Evolutionary conservation across 1,140 invertebrate genomes (phyloP).

Genomic region (Lysiphlebus fabarum): DNA sequence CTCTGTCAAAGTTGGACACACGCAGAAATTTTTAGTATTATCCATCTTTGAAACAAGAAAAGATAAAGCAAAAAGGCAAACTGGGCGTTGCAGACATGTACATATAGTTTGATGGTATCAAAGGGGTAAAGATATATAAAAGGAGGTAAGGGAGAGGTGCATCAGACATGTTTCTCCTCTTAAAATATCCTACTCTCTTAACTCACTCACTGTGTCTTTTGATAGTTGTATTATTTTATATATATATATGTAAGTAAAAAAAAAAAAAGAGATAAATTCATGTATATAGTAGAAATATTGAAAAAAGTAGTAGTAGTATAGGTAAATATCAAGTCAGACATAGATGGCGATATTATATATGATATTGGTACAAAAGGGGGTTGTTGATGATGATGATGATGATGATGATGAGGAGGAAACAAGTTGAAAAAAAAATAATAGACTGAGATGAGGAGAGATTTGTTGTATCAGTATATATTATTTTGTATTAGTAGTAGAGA

Average conservation of each 20-base stretch:
- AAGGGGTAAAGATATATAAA: not conserved
- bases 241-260: constrained; percentile 11
- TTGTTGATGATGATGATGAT: too few species aligned
- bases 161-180: too few species aligned
- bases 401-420: not conserved
- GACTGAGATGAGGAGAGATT: not conserved
- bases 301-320: constrained; percentile 6
- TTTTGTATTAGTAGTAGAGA: not conserved
- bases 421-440: not conserved
- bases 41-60: not conserved
- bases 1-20: not conserved
- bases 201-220: too few species aligned
- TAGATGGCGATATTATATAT: not conserved
- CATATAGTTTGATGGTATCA: not conserved
- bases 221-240: too few species aligned
- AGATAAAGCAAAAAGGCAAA: constrained; percentile 10
- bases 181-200: too few species aligned
- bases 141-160: not conserved
- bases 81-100: constrained; percentile 16
- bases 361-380: not conserved
- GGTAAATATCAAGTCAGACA: not conserved
- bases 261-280: constrained; percentile 9
- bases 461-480: too few species aligned
- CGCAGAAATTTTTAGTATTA: not conserved
- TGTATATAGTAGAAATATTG: not conserved